Base-by-base conservation (phyloP, 2,113 vertebrate species). In the Cyprinus carpio region DNA sequence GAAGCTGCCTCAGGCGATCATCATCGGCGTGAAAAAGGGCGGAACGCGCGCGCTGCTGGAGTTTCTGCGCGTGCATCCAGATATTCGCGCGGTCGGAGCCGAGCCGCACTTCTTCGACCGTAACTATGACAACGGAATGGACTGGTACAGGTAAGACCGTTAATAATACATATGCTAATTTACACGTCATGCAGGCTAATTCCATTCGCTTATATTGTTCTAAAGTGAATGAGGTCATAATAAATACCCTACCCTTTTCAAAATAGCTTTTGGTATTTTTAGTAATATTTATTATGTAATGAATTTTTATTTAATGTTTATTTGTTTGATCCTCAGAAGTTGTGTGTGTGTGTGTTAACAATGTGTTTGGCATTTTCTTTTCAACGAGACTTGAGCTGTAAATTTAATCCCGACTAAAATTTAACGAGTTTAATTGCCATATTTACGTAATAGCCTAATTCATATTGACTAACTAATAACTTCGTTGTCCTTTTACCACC, bases 1-100 rank as follows among this genome's bases (percentile, higher is more conserved):
- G 94, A 96, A 96, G 92, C 94, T 98, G 87, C 97, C 97, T 34
- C 97, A 97, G 90, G 97, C 97, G 71, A 95, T 98, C 92, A 98
- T 98, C 94, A 97, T 97, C 91, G 97, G 97, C 16, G 97, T 98
- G 94, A 98, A 97, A 95, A 97, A 97, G 89, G 96, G 96, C 79
- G 97, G 97, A 3, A 97, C 96, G 75, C 93, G 97, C 85, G 97
- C 96, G 77, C 93, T 97, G 92, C 95, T 97, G 75, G 97, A 97
- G 95, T 98, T 97, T 51, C 93, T 97, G 78, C 94, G 96, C 69
- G 95, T 97, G 43, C 97, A 97, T 64, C 96, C 97, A 0, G 96
- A 97, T 93, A 95, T 97, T 90, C 93, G 96, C 64, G 96, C 96
- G 34, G 96, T 97, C 88, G 96, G 96, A 84, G 96, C 97, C 6